Conservation (phyloP, 2,888 invertebrate genomes). For the Psylliodes chrysocephalus region DNA sequence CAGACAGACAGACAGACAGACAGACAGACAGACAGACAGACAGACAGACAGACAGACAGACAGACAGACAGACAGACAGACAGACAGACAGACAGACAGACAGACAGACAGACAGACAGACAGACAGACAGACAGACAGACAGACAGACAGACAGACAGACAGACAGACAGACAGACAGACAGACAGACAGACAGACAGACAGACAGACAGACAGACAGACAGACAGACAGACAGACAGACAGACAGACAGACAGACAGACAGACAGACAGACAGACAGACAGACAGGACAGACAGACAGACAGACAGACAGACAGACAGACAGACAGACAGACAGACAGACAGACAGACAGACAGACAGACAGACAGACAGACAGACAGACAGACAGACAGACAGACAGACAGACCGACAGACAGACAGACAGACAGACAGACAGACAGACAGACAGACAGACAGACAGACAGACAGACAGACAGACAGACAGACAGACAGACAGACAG, state of each 20-base stretch:
- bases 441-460: constrained; percentile 35
- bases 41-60: constrained; percentile 35
- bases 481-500: constrained; percentile 36
- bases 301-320: constrained; percentile 36
- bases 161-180: constrained; percentile 24
- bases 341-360: constrained; percentile 35
- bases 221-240: constrained; percentile 33
- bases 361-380: constrained; percentile 35
- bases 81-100: constrained; percentile 32
- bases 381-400: constrained; percentile 35
- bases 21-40: constrained; percentile 35
- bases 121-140: constrained; percentile 34
- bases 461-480: constrained; percentile 35
- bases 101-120: constrained; percentile 28
- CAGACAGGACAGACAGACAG: constrained; percentile 35
- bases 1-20: constrained; percentile 36
- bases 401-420: constrained; percentile 35
- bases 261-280: constrained; percentile 35
- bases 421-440: constrained; percentile 36
- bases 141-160: constrained; percentile 32
- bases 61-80: constrained; percentile 36
- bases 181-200: constrained; percentile 35
- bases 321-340: constrained; percentile 35
- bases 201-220: constrained; percentile 35
- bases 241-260: constrained; percentile 35